phyloP scores from a whole-genome alignment of 2,888 invertebrate species.

The Stratiomys singularior region DNA sequence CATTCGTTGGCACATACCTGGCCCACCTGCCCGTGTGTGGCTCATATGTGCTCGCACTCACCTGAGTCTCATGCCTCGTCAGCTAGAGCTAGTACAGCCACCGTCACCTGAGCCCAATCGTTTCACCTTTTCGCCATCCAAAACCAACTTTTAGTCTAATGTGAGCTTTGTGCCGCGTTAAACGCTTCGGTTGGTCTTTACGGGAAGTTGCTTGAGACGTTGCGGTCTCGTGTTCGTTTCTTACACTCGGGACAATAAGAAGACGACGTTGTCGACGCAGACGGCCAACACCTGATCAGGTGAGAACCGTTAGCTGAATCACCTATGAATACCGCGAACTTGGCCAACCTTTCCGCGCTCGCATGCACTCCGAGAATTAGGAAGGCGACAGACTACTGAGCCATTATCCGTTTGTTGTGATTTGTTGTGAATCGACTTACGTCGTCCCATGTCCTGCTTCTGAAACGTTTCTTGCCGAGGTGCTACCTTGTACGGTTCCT shows the following conservation, averaged over 20 bases:
- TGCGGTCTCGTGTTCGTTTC: constrained; percentile 2
- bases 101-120: constrained; percentile 4
- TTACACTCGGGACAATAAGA: background rate
- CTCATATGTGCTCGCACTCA: constrained; percentile 26
- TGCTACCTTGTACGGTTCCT: too few relatives aligned
- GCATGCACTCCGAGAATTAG: background rate
- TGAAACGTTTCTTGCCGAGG: background rate
- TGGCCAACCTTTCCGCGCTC: constrained; percentile 12
- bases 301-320: constrained; percentile 40
- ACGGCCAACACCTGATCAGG: constrained; percentile 37
- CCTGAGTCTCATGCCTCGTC: constrained; percentile 28
- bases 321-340: constrained; percentile 7
- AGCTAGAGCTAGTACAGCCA: background rate
- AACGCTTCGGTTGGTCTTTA: constrained; percentile 33
- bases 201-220: constrained; percentile 12
- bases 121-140: constrained; percentile 23
- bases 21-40: constrained; percentile 8
- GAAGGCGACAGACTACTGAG: background rate
- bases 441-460: background rate
- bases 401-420: constrained; percentile 37
- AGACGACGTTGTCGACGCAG: background rate
- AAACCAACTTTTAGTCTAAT: constrained; percentile 33
- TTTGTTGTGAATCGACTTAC: constrained; percentile 36
- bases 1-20: background rate
- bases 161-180: constrained; percentile 41